Conservation (phyloP, 2,888 invertebrate genomes). For the Latrodectus elegans region DNA sequence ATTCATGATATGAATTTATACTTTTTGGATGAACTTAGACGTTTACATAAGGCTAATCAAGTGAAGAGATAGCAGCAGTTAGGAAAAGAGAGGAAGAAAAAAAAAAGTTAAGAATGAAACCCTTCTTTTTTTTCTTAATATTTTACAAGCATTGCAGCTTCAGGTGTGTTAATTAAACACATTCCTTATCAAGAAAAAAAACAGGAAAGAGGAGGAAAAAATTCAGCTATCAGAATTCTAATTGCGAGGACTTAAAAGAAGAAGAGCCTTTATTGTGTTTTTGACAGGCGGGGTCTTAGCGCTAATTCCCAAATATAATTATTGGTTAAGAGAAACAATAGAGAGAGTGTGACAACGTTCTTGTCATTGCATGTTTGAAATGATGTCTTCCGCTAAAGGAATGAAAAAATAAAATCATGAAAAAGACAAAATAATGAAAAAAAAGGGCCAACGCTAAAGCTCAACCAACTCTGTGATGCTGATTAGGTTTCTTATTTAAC, state of each 20-base stretch:
- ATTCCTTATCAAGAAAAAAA: slow-evolving; percentile 64
- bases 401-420: slow-evolving; percentile 30
- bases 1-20: slow-evolving; percentile 68
- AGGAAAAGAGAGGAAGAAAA: slow-evolving; percentile 22
- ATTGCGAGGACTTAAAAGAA: slow-evolving; percentile 66
- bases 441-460: slow-evolving; percentile 48
- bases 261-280: slow-evolving; percentile 66
- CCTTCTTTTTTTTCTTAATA: slow-evolving; percentile 51
- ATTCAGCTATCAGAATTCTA: slow-evolving; percentile 68
- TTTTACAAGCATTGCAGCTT: slow-evolving; percentile 65
- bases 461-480: slow-evolving; percentile 48
- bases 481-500: slow-evolving; percentile 69
- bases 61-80: slow-evolving; percentile 57
- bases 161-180: slow-evolving; percentile 69
- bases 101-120: slow-evolving; percentile 23
- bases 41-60: slow-evolving; percentile 68
- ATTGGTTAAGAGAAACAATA: slow-evolving; percentile 68
- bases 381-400: slow-evolving; percentile 56
- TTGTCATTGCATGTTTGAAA: slow-evolving; percentile 67
- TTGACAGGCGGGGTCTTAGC: slow-evolving; percentile 67
- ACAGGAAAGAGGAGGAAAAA: slow-evolving; percentile 40
- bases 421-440: slow-evolving; percentile 31
- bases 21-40: slow-evolving; percentile 65
- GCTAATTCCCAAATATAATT: slow-evolving; percentile 69
- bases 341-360: slow-evolving; percentile 57